Evolutionary conservation across 2,113 vertebrate species (phyloP).

Genomic region (Aythya baeri): DNA sequence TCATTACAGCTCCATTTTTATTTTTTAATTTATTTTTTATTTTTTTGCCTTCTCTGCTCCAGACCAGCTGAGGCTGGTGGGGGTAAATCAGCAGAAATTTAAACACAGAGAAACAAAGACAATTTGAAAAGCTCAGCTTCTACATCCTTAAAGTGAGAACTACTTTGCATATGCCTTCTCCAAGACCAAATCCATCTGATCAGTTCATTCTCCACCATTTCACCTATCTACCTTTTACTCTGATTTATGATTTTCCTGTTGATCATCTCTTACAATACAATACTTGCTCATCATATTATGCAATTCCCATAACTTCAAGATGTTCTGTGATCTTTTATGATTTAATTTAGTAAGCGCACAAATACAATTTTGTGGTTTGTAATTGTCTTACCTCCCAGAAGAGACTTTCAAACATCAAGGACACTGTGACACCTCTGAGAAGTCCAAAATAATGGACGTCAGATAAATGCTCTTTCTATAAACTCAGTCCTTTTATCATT

Average conservation of each 20-base stretch:
- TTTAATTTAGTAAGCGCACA: background rate
- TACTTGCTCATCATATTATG: background rate
- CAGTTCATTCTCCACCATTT: background rate
- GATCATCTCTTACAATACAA: background rate
- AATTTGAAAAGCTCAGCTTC: background rate
- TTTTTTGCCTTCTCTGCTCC: background rate
- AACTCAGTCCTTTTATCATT: background rate
- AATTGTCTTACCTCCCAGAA: background rate
- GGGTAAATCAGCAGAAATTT: background rate
- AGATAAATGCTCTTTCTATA: background rate
- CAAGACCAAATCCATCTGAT: background rate
- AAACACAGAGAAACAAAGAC: background rate
- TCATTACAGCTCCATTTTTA: background rate
- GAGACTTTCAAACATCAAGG: background rate
- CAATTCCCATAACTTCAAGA: background rate
- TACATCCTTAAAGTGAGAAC: background rate
- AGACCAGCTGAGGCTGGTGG: background rate
- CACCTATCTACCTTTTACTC: background rate
- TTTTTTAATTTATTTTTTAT: background rate
- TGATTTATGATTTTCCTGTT: background rate
- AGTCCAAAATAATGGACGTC: fast-evolving
- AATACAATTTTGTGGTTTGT: background rate
- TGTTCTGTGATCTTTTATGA: background rate
- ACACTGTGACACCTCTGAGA: background rate
- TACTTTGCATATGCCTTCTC: background rate